These are phyloP conservation scores for Lochmaea crataegi DNA, from an alignment of 2,888 invertebrate genomes.

Conservation along the genomic window DNA sequence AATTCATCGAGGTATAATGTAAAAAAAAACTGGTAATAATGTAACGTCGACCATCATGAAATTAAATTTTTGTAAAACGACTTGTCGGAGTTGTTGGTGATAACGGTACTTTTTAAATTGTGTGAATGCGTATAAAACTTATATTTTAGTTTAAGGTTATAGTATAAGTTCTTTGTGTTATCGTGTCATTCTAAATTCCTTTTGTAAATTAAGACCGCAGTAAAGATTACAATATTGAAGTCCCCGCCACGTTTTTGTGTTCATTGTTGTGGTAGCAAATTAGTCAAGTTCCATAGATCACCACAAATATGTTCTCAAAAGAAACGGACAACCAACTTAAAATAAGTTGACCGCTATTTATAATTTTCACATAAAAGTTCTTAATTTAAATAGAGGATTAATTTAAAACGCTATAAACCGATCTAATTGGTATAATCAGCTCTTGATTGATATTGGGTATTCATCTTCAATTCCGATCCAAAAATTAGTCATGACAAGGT, in stretches of 20 bases:
- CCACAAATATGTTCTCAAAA: neutral
- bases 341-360: neutral
- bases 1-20: neutral
- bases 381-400: neutral
- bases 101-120: slow-evolving; percentile 22
- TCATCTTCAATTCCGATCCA: neutral
- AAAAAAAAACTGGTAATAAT: neutral
- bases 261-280: neutral
- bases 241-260: neutral
- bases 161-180: neutral
- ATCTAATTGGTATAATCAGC: neutral
- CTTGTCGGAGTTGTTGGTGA: neutral
- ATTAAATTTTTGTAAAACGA: slow-evolving; percentile 15
- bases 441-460: neutral
- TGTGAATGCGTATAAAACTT: slow-evolving; percentile 5
- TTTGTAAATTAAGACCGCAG: neutral
- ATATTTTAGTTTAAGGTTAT: neutral
- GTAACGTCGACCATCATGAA: neutral
- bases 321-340: neutral
- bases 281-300: neutral
- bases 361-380: neutral
- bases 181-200: neutral
- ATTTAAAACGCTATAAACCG: neutral
- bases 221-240: neutral
- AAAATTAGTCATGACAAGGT: slow-evolving; percentile 3